phyloP scores from a whole-genome alignment of 2,797 vertebrate genomes.

The Lepidocolaptes lacrymiger region DNA sequence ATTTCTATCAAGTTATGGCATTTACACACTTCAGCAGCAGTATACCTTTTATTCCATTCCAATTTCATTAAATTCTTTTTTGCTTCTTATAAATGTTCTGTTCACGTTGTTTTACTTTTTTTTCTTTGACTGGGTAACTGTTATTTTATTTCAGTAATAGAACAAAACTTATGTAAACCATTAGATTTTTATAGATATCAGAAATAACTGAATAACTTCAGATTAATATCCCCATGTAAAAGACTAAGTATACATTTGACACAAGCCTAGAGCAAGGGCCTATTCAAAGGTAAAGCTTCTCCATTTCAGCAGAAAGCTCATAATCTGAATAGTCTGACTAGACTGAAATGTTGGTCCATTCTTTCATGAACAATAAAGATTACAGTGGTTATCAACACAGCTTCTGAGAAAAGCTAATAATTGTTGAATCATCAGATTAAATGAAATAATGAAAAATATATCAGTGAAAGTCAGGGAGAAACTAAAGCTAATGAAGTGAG shows the following conservation, averaged over 20 bases:
- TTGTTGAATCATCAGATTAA: background rate
- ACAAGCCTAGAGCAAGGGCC: background rate
- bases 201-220: background rate
- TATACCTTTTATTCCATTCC: background rate
- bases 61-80: background rate
- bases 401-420: background rate
- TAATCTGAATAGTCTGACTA: background rate
- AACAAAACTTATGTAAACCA: background rate
- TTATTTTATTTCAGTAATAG: background rate
- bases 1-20: background rate
- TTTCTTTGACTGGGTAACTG: background rate
- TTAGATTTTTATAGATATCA: background rate
- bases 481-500: background rate
- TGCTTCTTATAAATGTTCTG: background rate
- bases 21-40: background rate
- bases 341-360: background rate
- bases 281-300: background rate
- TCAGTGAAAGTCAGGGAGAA: background rate
- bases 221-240: background rate
- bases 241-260: background rate
- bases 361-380: background rate
- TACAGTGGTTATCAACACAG: background rate
- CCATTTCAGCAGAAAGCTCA: background rate
- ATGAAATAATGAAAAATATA: background rate
- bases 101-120: background rate